These are phyloP conservation scores for Adela reaumurella DNA, from an alignment of 2,888 invertebrate species.

Conservation along the genomic window DNA sequence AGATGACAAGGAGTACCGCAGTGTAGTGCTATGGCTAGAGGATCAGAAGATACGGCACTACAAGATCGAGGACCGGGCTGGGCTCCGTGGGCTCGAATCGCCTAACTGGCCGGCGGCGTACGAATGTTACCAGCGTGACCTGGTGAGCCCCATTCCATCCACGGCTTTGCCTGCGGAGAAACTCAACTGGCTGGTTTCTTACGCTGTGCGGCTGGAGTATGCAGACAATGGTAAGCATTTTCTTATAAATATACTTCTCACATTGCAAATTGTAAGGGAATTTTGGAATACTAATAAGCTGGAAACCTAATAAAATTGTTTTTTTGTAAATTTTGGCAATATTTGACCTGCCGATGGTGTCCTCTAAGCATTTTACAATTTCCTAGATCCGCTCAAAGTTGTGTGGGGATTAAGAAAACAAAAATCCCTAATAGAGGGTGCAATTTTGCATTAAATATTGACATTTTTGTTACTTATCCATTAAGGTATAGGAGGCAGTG, in stretches of 20 bases:
- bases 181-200: constrained; percentile 81
- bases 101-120: constrained; percentile 72
- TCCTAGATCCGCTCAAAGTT: no score
- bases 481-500: no score
- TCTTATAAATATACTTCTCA: neutral
- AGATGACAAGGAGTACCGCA: constrained; percentile 80
- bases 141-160: constrained; percentile 65
- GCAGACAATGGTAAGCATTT: constrained; percentile 65
- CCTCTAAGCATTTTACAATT: no score
- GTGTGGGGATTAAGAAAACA: no score
- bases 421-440: no score
- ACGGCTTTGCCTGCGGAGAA: constrained; percentile 61
- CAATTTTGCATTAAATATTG: no score
- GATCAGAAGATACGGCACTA: constrained; percentile 90
- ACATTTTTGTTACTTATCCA: no score
- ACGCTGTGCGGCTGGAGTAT: constrained; percentile 80
- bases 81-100: constrained; percentile 64
- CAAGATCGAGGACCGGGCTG: constrained; percentile 74
- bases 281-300: no score
- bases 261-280: constrained; percentile 1
- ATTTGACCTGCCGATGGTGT: no score
- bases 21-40: constrained; percentile 86
- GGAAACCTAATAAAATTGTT: no score
- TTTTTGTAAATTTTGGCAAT: no score
- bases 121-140: constrained; percentile 67